Percentiles rank a stretch among this genome's conserved stretches.
Conservation (phyloP, 37 sponge, comb jelly and placozoan species). For the Agelas oroides region DNA sequence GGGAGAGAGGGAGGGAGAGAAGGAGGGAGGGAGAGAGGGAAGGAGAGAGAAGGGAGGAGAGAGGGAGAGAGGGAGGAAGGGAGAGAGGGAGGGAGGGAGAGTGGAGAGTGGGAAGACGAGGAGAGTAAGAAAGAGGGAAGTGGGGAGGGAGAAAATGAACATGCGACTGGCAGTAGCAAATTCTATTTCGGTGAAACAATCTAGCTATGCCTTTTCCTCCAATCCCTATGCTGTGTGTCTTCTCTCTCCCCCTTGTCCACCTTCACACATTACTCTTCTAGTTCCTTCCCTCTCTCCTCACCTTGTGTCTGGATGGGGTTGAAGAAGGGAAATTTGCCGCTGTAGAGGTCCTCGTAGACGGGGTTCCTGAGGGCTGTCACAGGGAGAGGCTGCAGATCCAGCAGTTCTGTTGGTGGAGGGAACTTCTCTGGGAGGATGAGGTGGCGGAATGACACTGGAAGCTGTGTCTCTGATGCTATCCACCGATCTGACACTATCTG, state of each 20-base stretch:
- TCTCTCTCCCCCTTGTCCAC: not conserved
- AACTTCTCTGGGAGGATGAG: constrained; percentile 98
- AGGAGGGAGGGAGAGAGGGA: no score
- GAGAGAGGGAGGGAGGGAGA: no score
- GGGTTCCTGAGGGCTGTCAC: constrained; percentile 91
- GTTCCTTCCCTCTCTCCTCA: not conserved
- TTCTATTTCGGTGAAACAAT: no score
- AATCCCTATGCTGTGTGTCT: no score
- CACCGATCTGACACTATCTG: constrained; percentile 66
- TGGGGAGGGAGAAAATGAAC: not conserved
- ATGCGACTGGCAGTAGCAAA: no score
- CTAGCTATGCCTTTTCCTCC: no score
- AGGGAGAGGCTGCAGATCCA: constrained; percentile 98
- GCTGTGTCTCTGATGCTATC: constrained; percentile 92
- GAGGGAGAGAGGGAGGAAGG: no score
- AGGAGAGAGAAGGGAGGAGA: not conserved
- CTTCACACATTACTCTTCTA: not conserved
- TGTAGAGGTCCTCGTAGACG: constrained; percentile 86
- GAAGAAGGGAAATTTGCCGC: constrained; percentile 90
- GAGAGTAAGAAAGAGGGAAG: no score
- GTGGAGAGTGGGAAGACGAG: no score
- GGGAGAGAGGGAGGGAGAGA: not conserved
- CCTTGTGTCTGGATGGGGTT: constrained; percentile 99
- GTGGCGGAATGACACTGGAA: constrained; percentile 97
- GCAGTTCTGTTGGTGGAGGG: constrained; percentile 96